A percentile compares a stretch with the other conserved stretches of the same genome.
Conservation (phyloP, 2,888 invertebrate species). For the Polymixis flavicincta region DNA sequence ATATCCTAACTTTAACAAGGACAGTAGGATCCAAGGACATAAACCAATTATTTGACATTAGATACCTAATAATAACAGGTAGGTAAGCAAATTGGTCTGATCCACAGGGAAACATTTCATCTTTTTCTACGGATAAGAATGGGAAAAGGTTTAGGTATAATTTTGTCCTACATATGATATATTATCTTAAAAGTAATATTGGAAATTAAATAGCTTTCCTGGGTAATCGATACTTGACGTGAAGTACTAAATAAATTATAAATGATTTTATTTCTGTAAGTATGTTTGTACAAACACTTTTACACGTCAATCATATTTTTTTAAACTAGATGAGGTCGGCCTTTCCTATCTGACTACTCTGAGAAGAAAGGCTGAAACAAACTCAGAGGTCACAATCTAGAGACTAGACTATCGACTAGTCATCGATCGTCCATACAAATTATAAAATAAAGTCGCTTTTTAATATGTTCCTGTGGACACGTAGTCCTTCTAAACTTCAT, state of each 20-base stretch:
- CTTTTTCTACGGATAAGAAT: background rate
- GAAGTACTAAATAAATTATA: no score
- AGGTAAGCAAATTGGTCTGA: constrained; percentile 2
- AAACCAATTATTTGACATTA: background rate
- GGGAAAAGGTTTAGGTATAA: background rate
- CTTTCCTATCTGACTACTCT: no score
- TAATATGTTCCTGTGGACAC: background rate
- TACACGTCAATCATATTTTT: no score
- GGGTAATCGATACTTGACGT: background rate
- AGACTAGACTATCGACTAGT: background rate
- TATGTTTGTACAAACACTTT: no score
- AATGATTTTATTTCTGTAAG: no score
- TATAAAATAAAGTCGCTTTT: background rate
- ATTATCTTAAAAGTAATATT: constrained; percentile 6
- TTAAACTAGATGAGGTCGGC: no score
- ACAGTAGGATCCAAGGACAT: background rate
- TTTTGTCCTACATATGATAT: constrained; percentile 6
- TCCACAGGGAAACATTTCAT: constrained; percentile 25
- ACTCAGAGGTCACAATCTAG: no score
- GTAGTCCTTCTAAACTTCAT: background rate
- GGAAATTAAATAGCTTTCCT: background rate
- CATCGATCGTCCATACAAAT: background rate
- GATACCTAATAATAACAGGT: constrained; percentile 11
- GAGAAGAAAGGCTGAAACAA: no score
- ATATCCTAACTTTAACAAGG: no score